phyloP scores from a whole-genome alignment of 2,113 vertebrate species.

The Nicator chloris region DNA sequence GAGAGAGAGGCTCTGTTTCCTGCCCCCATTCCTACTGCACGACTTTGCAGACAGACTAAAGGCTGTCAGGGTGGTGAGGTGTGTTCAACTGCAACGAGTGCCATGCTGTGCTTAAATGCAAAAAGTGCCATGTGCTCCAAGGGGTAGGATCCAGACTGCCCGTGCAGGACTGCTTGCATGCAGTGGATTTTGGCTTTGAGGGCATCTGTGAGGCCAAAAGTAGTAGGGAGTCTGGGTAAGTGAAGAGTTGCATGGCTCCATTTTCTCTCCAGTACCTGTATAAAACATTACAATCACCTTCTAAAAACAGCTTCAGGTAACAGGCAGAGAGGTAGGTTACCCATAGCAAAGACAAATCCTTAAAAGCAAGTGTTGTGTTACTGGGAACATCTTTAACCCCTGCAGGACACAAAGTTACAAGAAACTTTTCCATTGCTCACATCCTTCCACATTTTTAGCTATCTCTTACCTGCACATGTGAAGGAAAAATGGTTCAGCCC shows the following conservation, averaged over 20 bases:
- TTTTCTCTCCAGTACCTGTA: background rate
- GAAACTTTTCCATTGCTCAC: background rate
- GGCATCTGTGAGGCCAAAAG: background rate
- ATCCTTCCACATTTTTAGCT: background rate
- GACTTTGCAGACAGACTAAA: background rate
- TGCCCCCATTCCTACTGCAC: background rate
- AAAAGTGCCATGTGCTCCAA: background rate
- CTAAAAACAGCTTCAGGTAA: background rate
- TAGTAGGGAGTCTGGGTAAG: background rate
- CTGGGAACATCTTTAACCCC: background rate
- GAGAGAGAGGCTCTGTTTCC: background rate
- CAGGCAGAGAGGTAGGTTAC: background rate
- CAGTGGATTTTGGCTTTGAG: background rate
- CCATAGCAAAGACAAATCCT: background rate
- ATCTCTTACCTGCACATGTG: background rate
- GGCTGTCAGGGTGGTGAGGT: background rate
- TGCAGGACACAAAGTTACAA: background rate
- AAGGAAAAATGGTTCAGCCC: background rate
- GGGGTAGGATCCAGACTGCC: background rate
- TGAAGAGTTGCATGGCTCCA: background rate
- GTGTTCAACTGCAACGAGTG: background rate
- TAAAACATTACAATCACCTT: background rate
- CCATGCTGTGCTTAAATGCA: background rate
- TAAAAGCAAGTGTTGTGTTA: background rate
- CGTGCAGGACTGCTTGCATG: rapidly evolving